Evolutionary conservation across 2,797 vertebrate species (phyloP), one percentile per base, ranked within the genome.

Genomic region (Semaprochilodus insignis): DNA sequence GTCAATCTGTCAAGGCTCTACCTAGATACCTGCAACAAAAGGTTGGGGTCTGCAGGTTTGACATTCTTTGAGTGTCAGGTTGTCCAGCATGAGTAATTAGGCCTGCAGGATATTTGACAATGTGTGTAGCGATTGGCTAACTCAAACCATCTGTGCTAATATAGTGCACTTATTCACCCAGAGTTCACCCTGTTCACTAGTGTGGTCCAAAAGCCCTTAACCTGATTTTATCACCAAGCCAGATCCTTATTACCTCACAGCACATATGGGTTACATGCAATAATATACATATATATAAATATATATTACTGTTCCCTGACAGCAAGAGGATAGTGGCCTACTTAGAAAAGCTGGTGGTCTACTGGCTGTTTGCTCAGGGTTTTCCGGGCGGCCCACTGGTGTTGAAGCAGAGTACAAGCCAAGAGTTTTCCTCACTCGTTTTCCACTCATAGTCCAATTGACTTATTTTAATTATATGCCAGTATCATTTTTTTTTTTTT

Each of bases 71-170:
- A 86, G 91, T 85, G 91, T 85, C 89, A 89, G 91, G 91, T 89
- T 90, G 88, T 92, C 92, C 92, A 93, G 93, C 85, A 95, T 92
- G 90, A 94, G 93, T 93, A 93, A 93, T 91, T 91, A 88, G 84
- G 87, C 78, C 87, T 91, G 85, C 86, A 91, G 92, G 92, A 92
- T 89, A 89, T 90, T 48, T 90, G 78, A 90, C 91, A 91, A 90
- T 90, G 89, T 92, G 87, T 86, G 59, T 80, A 85, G 94, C 93
- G 89, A 92, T 93, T 31, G 92, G 90, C 89, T 94, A 94, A 95
- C 93, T 89, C 88, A 88, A 93, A 91, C 93, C 94, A 95, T 93
- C 91, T 95, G 95, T 94, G 92, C 91, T 94, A 94, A 94, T 91
- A 94, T 90, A 87, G 83, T 82, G 51, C 2, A 15, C 89, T 89